Evolutionary conservation across 2,797 vertebrate genomes (phyloP), one percentile per base, ranked within the genome.

Genomic region (Siniperca scherzeri): DNA sequence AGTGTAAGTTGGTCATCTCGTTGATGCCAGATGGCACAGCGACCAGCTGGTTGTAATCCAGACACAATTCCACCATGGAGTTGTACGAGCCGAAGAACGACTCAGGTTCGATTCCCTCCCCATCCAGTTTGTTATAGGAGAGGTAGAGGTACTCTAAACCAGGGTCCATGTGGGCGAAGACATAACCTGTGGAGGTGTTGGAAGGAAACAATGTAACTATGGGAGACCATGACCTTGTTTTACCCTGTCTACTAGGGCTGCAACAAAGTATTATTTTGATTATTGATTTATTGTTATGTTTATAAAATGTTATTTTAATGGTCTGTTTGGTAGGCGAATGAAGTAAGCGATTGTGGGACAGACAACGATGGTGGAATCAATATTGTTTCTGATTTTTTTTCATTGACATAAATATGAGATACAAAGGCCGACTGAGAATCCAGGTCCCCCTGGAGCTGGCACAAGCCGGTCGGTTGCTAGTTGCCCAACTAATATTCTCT

Each of bases 121-220:
- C 96, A 0, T 96, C 94, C 79, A 99, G 95, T 85, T 95, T 98
- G 94, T 99, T 99, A 89, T 96, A 97, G 44, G 99, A 99, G 44
- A 99, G 96, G 89, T 99, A 99, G 66, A 99, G 96, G 55, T 98
- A 99, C 92, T 99, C 97, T 21, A 99, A 87, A 17, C 99, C 99
- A 0, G 98, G 98, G 4, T 96, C 93, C 98, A 99, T 97, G 88
- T 99, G 99, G 64, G 96, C 99, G 57, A 99, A 99, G 70, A 99
- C 97, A 0, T 96, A 99, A 71, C 98, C 98, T 95, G 74, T 11
- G 33, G 5, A 77, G 27, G 76, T 42, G 17, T 74, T 44, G 16
- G 25, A 33, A 77, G 16, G 10, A 74, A 38, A 79, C 9, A 27
- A 0, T 48, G 21, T 65, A 27, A 70, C 19, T 13, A 3, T 40